These are phyloP conservation scores for Aptenodytes forsteri DNA, from an alignment of 2,113 vertebrate genomes.

Conservation along the genomic window DNA sequence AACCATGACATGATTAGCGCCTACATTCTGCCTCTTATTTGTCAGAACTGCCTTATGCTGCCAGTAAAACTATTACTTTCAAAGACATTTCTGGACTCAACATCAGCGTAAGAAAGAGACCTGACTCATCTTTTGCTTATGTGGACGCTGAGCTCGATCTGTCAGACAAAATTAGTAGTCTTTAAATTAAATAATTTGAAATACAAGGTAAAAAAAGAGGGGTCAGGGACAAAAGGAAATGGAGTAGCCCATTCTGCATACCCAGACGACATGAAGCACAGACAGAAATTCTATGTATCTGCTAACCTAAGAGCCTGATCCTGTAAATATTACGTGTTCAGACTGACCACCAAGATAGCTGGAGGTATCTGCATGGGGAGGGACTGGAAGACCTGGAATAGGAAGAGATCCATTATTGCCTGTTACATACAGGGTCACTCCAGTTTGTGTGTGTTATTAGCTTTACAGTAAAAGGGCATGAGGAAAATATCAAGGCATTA, in stretches of 20 bases:
- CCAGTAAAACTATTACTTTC: neutral
- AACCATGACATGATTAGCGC: neutral
- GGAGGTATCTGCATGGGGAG: neutral
- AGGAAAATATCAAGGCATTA: conserved; percentile 27
- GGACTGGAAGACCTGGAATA: neutral
- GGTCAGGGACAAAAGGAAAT: neutral
- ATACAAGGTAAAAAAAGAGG: neutral
- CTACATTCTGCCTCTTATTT: neutral
- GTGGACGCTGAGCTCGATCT: neutral
- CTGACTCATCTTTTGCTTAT: neutral
- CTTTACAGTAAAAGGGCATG: neutral
- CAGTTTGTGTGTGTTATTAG: neutral
- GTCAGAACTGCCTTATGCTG: neutral
- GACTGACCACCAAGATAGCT: neutral
- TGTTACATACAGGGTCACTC: neutral
- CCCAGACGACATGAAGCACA: neutral
- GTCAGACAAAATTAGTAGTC: neutral
- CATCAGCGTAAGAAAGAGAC: neutral
- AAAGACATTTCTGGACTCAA: neutral
- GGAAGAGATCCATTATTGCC: neutral
- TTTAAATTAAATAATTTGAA: neutral
- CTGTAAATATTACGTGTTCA: neutral
- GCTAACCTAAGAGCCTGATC: neutral
- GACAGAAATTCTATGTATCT: neutral
- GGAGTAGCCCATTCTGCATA: neutral